Evolutionary conservation across 2,797 vertebrate genomes (phyloP).

Genomic region (Geotrypetes seraphini): DNA sequence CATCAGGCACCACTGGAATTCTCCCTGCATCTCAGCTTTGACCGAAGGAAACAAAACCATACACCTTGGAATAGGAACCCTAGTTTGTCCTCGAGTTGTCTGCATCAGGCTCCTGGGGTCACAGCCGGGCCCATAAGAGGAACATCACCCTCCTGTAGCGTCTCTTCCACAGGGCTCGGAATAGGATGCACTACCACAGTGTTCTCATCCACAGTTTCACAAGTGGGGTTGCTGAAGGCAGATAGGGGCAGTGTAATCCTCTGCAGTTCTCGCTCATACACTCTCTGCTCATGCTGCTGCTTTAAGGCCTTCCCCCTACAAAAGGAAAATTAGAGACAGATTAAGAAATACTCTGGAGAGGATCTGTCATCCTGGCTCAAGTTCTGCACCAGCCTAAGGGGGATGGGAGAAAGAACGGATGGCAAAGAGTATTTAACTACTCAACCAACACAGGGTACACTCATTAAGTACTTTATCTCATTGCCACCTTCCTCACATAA

Average conservation of each 20-base stretch:
- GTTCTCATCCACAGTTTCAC: conserved; percentile 85
- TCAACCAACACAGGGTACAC: too few relatives aligned
- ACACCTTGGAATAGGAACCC: conserved; percentile 1
- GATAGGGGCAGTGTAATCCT: conserved; percentile 84
- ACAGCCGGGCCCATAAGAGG: conserved; percentile 79
- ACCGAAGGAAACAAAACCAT: conserved; percentile 7
- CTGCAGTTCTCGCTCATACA: conserved; percentile 83
- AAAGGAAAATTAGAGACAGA: too few relatives aligned
- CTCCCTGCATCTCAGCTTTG: neutral
- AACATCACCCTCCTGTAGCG: conserved; percentile 42
- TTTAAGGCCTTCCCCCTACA: conserved; percentile 76
- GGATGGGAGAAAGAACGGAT: too few relatives aligned
- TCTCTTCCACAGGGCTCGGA: conserved; percentile 57
- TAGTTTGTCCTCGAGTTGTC: neutral
- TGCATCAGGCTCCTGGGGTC: conserved; percentile 82
- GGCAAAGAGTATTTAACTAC: too few relatives aligned
- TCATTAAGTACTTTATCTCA: too few relatives aligned
- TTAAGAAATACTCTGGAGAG: too few relatives aligned
- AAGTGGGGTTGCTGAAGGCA: conserved; percentile 81
- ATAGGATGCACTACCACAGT: conserved; percentile 64
- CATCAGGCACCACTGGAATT: too few relatives aligned
- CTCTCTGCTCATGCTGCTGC: conserved; percentile 74
- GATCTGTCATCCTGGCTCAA: too few relatives aligned
- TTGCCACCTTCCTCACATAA: too few relatives aligned
- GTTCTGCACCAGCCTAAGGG: too few relatives aligned